phyloP scores from a whole-genome alignment of 2,113 vertebrate species.

The Nesoenas mayeri region DNA sequence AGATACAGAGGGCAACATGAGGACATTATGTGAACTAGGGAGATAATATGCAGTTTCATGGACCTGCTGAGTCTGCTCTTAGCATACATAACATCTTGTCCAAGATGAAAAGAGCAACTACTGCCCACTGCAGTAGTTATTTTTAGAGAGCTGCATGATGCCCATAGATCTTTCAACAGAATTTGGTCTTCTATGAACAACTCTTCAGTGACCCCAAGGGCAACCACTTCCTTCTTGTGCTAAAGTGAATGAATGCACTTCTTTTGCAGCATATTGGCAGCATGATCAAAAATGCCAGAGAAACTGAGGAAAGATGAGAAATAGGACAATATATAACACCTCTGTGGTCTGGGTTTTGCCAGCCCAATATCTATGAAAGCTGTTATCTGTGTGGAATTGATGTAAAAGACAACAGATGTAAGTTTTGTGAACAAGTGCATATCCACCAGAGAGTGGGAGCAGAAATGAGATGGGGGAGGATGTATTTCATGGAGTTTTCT shows the following conservation, averaged over 20 bases:
- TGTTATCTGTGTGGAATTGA: background rate
- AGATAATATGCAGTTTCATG: background rate
- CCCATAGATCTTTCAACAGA: background rate
- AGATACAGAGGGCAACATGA: background rate
- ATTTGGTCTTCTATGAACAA: background rate
- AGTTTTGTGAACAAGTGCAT: background rate
- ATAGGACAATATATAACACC: background rate
- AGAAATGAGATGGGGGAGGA: background rate
- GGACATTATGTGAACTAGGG: background rate
- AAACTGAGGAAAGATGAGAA: background rate
- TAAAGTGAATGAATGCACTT: background rate
- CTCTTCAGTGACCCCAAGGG: accelerated
- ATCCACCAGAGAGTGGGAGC: background rate
- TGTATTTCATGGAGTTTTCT: background rate
- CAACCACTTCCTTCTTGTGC: background rate
- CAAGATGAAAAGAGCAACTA: background rate
- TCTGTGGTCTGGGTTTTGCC: background rate
- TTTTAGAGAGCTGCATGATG: background rate
- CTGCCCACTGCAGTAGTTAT: background rate
- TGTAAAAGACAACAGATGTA: background rate
- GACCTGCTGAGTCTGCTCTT: background rate
- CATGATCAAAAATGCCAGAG: accelerated
- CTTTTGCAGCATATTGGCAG: background rate
- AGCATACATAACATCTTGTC: background rate
- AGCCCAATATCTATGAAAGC: background rate